Conservation (phyloP, 2,113 vertebrate species). For the Shinisaurus crocodilurus region DNA sequence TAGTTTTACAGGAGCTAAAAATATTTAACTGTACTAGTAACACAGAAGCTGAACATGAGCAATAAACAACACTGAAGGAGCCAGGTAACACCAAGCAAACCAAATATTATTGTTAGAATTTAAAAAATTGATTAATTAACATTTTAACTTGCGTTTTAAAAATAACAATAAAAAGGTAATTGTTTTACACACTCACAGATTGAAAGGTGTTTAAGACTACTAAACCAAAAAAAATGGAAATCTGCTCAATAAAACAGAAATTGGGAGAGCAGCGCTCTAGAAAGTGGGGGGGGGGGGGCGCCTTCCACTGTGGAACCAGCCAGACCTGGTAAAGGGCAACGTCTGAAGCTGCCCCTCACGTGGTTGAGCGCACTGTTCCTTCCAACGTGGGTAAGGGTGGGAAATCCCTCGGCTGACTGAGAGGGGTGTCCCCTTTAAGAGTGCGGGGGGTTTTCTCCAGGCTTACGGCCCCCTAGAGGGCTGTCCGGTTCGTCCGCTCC, state of each 20-base stretch:
- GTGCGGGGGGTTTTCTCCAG: slow-evolving; percentile 8
- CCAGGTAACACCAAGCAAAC: background rate
- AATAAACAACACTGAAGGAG: background rate
- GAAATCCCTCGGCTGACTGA: background rate
- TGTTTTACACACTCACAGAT: background rate
- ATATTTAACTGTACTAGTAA: background rate
- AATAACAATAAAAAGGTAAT: background rate
- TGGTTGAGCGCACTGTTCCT: background rate
- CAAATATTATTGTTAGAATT: background rate
- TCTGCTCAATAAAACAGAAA: background rate
- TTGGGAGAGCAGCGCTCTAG: background rate
- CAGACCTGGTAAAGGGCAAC: background rate
- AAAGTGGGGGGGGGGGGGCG: background rate
- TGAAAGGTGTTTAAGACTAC: background rate
- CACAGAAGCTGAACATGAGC: background rate
- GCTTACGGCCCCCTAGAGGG: slow-evolving; percentile 35
- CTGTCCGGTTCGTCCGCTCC: slow-evolving; percentile 55
- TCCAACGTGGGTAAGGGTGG: too few species aligned
- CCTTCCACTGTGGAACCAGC: background rate
- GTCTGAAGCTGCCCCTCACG: background rate
- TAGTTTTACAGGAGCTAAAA: background rate
- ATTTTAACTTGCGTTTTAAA: background rate
- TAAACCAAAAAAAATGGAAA: background rate
- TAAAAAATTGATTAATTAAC: background rate
- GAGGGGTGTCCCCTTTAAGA: slow-evolving; percentile 10